These are phyloP conservation scores for Pyxicephalus adspersus DNA, from an alignment of 2,113 vertebrate genomes.

Conservation along the genomic window DNA sequence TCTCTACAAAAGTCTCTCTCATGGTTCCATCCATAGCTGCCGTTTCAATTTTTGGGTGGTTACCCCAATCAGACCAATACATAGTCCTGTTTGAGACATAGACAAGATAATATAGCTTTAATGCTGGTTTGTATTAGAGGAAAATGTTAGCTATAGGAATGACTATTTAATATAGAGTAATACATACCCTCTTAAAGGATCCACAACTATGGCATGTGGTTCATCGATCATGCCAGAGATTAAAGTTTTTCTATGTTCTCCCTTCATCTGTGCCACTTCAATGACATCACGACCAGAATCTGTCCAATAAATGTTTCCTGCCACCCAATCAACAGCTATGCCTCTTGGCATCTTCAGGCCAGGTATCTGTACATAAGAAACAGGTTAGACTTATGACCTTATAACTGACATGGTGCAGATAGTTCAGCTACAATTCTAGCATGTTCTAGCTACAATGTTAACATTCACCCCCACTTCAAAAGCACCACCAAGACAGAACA, in stretches of 20 bases:
- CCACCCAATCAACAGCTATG: slow-evolving; percentile 96
- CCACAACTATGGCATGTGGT: slow-evolving; percentile 92
- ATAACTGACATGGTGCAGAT: too few species aligned
- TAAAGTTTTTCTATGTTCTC: slow-evolving; percentile 92
- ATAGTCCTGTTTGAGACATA: slow-evolving; percentile 78
- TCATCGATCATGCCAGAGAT: slow-evolving; percentile 98
- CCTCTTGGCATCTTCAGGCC: slow-evolving; percentile 94
- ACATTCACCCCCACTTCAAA: too few species aligned
- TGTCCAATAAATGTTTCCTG: slow-evolving; percentile 95
- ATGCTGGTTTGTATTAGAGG: too few species aligned
- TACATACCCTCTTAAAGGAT: slow-evolving; percentile 86
- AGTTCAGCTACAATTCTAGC: too few species aligned
- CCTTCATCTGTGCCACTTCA: slow-evolving; percentile 93
- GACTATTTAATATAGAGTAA: not conserved
- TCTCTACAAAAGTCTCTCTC: slow-evolving; percentile 89
- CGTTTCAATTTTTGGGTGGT: slow-evolving; percentile 96
- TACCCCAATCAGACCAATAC: slow-evolving; percentile 99
- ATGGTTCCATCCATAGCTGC: slow-evolving; percentile 96
- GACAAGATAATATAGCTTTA: not conserved
- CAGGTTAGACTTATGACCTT: too few species aligned
- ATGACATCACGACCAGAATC: slow-evolving; percentile 95
- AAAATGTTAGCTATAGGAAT: not conserved
- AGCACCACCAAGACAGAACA: too few species aligned
- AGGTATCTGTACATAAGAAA: slow-evolving; percentile 77
- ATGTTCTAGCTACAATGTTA: too few species aligned